Evolutionary conservation across 92 coral and sea anemone genomes (phyloP).

Genomic region (Parazoanthus atlanticus): DNA sequence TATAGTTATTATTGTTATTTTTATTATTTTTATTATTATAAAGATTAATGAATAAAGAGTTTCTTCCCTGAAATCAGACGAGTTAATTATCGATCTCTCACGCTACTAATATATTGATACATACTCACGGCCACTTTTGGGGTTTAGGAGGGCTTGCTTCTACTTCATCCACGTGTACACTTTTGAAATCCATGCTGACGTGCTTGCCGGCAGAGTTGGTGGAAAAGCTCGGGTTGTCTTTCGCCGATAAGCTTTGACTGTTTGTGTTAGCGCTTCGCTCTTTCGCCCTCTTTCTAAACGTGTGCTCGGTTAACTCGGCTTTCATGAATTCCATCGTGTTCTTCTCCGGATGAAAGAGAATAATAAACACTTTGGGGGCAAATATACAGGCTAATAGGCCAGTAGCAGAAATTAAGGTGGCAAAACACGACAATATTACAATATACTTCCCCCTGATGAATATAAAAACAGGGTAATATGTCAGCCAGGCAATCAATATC

Average conservation of each 20-base stretch:
- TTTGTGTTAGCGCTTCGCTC: conserved; percentile 12
- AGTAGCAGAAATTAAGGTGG: conserved; percentile 75
- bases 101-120: neutral
- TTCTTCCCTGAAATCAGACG: neutral
- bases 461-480: conserved; percentile 77
- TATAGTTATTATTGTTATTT: too few species aligned
- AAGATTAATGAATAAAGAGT: too few species aligned
- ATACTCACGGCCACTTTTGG: conserved; percentile 20
- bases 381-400: conserved; percentile 81
- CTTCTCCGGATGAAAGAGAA: conserved; percentile 71
- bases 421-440: conserved; percentile 64
- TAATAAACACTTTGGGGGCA: conserved; percentile 77
- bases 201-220: neutral
- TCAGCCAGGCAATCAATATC: conserved; percentile 70
- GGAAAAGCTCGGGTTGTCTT: neutral
- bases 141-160: neutral
- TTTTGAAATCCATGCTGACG: neutral
- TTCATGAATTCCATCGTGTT: conserved; percentile 77
- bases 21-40: too few species aligned
- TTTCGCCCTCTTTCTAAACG: conserved; percentile 58
- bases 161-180: conserved; percentile 9
- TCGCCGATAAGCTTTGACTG: neutral
- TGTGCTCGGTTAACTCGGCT: conserved; percentile 71
- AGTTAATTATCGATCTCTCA: too few species aligned
- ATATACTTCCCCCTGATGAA: conserved; percentile 70